Evolutionary conservation across 1,140 invertebrate genomes (phyloP).

Genomic region (Drosophila asahinai): DNA sequence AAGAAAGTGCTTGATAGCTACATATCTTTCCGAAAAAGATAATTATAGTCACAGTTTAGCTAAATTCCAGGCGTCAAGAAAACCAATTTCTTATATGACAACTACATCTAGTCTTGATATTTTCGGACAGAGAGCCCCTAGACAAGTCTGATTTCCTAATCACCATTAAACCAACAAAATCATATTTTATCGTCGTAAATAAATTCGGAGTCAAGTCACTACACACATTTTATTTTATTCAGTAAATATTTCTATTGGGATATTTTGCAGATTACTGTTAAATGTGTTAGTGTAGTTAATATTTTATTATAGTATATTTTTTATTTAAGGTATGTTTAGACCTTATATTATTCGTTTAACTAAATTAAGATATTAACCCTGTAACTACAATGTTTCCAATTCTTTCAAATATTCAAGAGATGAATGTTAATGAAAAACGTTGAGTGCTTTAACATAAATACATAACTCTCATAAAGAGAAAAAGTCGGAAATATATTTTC

Average conservation of each 20-base stretch:
- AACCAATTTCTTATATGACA: no score
- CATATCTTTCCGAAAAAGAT: no score
- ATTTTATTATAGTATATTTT: slow-evolving; percentile 27
- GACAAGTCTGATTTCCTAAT: not conserved
- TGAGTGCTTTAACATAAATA: not conserved
- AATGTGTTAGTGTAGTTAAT: slow-evolving; percentile 42
- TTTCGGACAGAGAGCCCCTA: no score
- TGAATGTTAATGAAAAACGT: not conserved
- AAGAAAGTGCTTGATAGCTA: no score
- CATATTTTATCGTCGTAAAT: not conserved
- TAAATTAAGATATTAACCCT: slow-evolving; percentile 18
- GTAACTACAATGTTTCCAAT: slow-evolving; percentile 9
- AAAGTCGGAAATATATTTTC: slow-evolving; percentile 19
- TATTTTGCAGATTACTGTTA: slow-evolving; percentile 45
- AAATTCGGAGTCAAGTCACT: slow-evolving; percentile 40
- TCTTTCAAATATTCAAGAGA: slow-evolving; percentile 6
- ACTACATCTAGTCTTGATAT: no score
- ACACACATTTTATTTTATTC: slow-evolving; percentile 78
- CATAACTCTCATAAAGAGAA: not conserved
- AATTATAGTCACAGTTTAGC: no score
- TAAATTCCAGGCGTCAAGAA: no score
- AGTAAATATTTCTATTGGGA: slow-evolving; percentile 68
- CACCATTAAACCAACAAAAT: not conserved
- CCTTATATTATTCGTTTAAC: slow-evolving; percentile 29
- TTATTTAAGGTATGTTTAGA: slow-evolving; percentile 15